phyloP scores from a whole-genome alignment of 2,888 invertebrate species.

The Sinhomidia bicolor region DNA sequence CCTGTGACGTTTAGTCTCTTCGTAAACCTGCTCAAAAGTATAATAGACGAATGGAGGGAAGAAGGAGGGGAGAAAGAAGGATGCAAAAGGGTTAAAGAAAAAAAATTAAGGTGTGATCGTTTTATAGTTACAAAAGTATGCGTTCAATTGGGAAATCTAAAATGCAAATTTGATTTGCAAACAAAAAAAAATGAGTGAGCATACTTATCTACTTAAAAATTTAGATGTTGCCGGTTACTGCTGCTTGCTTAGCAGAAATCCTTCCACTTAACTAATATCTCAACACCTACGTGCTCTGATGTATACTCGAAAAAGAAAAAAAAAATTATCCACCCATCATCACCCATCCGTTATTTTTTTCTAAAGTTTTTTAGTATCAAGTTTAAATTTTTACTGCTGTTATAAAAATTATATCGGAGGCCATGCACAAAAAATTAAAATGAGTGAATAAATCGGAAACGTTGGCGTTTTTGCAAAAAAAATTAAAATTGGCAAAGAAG shows the following conservation, averaged over 20 bases:
- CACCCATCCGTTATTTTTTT: neutral
- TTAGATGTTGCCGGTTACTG: too few relatives aligned
- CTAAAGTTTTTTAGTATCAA: neutral
- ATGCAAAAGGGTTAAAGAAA: neutral
- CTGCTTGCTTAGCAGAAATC: constrained; percentile 21
- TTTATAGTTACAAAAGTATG: too few relatives aligned
- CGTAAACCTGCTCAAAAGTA: too few relatives aligned
- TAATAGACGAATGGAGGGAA: neutral
- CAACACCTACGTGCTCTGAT: neutral
- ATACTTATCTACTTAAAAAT: too few relatives aligned
- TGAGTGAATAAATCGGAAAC: too few relatives aligned
- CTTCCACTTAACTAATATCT: neutral
- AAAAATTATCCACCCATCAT: constrained; percentile 7
- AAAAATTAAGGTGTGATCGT: neutral
- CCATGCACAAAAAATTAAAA: too few relatives aligned
- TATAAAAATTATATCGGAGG: neutral
- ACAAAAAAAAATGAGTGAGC: neutral
- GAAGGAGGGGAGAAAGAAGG: neutral
- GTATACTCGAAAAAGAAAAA: neutral
- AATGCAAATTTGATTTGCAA: neutral
- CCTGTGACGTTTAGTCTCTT: constrained; percentile 11
- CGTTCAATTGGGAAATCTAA: neutral
- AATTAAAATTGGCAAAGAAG: too few relatives aligned
- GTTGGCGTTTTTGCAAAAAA: too few relatives aligned
- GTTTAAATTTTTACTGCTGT: neutral